These are phyloP conservation scores for Hirtodrosophila duncani DNA, from an alignment of 2,888 invertebrate species.

Conservation along the genomic window DNA sequence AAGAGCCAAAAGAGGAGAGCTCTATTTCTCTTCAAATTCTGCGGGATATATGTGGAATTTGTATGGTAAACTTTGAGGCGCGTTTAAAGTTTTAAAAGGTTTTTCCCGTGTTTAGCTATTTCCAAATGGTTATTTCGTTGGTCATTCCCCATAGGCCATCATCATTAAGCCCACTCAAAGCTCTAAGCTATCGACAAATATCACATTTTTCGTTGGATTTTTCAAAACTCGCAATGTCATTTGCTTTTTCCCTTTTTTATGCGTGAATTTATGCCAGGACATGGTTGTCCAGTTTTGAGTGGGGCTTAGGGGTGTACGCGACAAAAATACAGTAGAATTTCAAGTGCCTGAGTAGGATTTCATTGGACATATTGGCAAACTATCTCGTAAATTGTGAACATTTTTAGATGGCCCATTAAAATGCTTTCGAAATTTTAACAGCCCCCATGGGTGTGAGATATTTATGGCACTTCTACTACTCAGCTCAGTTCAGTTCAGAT, in stretches of 20 bases:
- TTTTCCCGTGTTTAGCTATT: background rate
- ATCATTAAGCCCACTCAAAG: slow-evolving; percentile 4
- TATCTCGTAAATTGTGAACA: slow-evolving; percentile 10
- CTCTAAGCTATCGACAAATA: background rate
- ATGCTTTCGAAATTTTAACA: slow-evolving; percentile 29
- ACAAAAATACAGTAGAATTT: too few species aligned
- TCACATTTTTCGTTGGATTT: too few species aligned
- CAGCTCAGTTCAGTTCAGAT: slow-evolving; percentile 2
- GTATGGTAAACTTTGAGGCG: slow-evolving; percentile 59
- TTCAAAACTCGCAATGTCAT: background rate
- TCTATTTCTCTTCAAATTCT: slow-evolving; percentile 12
- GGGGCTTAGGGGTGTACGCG: too few species aligned
- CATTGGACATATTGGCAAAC: slow-evolving; percentile 24
- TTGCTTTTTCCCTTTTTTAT: background rate
- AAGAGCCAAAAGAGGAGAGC: too few species aligned
- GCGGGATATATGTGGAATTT: too few species aligned
- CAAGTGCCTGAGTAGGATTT: too few species aligned
- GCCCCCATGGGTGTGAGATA: background rate
- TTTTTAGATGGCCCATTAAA: slow-evolving; percentile 24
- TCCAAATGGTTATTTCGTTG: background rate
- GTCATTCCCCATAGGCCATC: slow-evolving; percentile 1
- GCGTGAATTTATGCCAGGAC: background rate
- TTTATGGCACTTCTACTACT: slow-evolving; percentile 18
- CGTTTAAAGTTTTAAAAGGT: slow-evolving; percentile 15
- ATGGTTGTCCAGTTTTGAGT: too few species aligned